These are phyloP conservation scores for Tridacna crocea DNA, from an alignment of 2,888 invertebrate species.

Conservation along the genomic window DNA sequence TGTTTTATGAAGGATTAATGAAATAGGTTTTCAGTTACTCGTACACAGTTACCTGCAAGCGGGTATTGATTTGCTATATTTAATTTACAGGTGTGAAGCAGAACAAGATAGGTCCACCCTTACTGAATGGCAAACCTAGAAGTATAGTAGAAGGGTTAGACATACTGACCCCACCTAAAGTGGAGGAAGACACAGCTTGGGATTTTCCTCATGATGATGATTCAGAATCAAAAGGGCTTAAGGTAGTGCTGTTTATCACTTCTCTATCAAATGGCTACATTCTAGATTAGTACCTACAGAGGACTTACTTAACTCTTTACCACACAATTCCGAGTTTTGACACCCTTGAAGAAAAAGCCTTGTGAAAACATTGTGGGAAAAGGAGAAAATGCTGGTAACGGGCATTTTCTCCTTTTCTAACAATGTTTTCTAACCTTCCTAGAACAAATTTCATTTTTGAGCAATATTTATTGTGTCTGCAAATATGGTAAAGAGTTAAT, in stretches of 20 bases:
- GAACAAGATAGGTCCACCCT: constrained; percentile 12
- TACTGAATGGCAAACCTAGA: constrained; percentile 7
- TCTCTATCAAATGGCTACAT: too few species aligned
- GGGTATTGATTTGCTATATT: too few species aligned
- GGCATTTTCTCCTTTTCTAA: neutral
- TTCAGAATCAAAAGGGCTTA: neutral
- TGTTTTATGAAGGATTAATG: too few species aligned
- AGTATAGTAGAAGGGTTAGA: constrained; percentile 27
- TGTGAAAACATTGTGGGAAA: neutral
- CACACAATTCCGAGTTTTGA: neutral
- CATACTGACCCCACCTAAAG: constrained; percentile 37
- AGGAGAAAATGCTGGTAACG: neutral
- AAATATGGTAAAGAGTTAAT: neutral
- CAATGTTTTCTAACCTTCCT: neutral
- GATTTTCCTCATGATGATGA: constrained; percentile 57
- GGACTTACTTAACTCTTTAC: neutral
- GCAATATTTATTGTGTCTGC: neutral
- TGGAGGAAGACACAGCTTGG: constrained; percentile 55
- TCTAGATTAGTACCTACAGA: too few species aligned
- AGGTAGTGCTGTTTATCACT: constrained; percentile 12
- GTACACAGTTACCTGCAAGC: too few species aligned
- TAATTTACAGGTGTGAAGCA: constrained; percentile 39
- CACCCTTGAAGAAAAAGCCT: neutral
- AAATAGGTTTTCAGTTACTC: too few species aligned
- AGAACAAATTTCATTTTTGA: neutral